Base-by-base conservation (phyloP, 2,888 invertebrate species). In the Heliconius ismenius region DNA sequence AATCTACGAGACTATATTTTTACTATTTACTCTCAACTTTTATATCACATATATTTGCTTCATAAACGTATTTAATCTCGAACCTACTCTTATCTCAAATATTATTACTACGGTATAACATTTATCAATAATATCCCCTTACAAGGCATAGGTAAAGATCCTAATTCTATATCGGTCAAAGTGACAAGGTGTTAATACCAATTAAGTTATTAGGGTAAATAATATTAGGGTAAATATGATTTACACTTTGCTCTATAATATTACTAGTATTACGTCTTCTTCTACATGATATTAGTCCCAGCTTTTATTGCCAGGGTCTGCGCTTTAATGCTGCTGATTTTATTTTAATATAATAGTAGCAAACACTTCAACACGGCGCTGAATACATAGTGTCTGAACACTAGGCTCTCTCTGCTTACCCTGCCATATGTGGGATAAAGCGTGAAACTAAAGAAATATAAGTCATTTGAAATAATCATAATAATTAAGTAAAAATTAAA, bases 131-230 rank as follows among this genome's bases (percentile, higher is more conserved):
- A 39, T 39, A 65, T 24, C n/a, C 39, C n/a, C 24, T 24, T 65
- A 39, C 21, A 39, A 74, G 64, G 39, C 26, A 73, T 64, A 73
- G 58, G 49, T 39, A 74, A 39, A 64, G n/a, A 36, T n/a, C 36
- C 64, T 36, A 39, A 36, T 39, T 36, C n/a, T 39, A 65, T 65
- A 65, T 65, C n/a, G 65, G 65, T 65, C 39, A 65, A 39, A 65
- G 65, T 65, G 65, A 65, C 65, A 65, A 65, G 39, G 65, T 65
- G 39, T 39, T 65, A 65, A 65, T 65, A 39, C 13, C 36, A 36
- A 65, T 39, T n/a, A n/a, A 65, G 36, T 65, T 65, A 39, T 65
- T 32, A 32, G 15, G 18, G 13, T 26, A 63, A 63, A 63, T 62
- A 62, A 26, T 62, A 62, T 62, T 32, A 21, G 63, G 63, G 36